A percentile compares a stretch with the other conserved stretches of the same genome.
phyloP scores from a whole-genome alignment of 1,140 invertebrate genomes.

The Aricia agestis region DNA sequence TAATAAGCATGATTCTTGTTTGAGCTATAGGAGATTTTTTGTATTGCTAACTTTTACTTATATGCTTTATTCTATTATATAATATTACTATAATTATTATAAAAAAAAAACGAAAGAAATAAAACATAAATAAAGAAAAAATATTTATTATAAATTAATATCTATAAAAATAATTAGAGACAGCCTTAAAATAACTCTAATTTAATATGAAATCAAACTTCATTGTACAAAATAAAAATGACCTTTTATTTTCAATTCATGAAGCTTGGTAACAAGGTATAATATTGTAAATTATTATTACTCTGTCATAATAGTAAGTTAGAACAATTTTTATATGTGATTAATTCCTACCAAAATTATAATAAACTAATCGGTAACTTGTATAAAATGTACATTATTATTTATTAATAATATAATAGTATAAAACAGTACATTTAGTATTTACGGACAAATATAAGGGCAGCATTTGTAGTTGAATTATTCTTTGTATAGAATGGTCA shows the following conservation, averaged over 20 bases:
- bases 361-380: slow-evolving; percentile 74
- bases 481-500: slow-evolving; percentile 63
- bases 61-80: too few relatives aligned
- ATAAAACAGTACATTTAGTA: slow-evolving; percentile 62
- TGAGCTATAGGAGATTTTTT: too few relatives aligned
- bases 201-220: slow-evolving; percentile 47
- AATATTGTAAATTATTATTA: slow-evolving; percentile 64
- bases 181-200: slow-evolving; percentile 21
- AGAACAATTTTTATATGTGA: slow-evolving; percentile 66
- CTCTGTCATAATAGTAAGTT: slow-evolving; percentile 61
- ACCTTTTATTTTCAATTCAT: slow-evolving; percentile 72
- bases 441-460: slow-evolving; percentile 62
- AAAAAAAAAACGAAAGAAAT: too few relatives aligned
- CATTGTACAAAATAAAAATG: slow-evolving; percentile 71
- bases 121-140: slow-evolving; percentile 20
- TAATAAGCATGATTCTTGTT: too few relatives aligned
- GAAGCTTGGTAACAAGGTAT: slow-evolving; percentile 74
- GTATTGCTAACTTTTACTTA: too few relatives aligned
- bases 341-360: slow-evolving; percentile 66
- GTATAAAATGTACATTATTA: slow-evolving; percentile 74
- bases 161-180: slow-evolving; percentile 26
- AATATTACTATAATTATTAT: too few relatives aligned
- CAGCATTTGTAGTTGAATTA: slow-evolving; percentile 61
- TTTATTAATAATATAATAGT: slow-evolving; percentile 48
- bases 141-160: slow-evolving; percentile 31